Evolutionary conservation across 2,797 vertebrate genomes (phyloP), one percentile per base, ranked within the genome.

Genomic region (Podarcis siculus): DNA sequence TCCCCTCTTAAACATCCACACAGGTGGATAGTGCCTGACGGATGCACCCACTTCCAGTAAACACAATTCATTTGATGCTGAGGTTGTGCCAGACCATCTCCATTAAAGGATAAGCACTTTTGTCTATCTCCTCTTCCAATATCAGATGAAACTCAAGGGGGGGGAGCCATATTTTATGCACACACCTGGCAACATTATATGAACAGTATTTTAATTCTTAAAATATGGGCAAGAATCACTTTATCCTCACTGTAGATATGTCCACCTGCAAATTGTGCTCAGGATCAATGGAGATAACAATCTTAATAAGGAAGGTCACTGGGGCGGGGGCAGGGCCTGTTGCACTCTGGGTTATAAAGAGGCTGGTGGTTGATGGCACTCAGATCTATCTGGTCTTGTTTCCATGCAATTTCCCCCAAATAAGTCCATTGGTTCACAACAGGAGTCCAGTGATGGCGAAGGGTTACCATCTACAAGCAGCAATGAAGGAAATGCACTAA

Each of bases 331-430:
- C 15, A 39, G 4, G 49, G 25, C 61, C 1, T 76, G 72, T 58
- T 32, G 42, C 25, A 30, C n/a, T 35, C 42, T 15, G 30, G 58
- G 21, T 35, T 37, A 67, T 25, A 79, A n/a, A 25, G n/a, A 19
- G 7, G 3, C 9, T 78, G 82, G 45, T 42, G 61, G 35, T n/a
- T 17, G 30, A 71, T 32, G 75, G 45, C 19, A 71, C 45, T 79
- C 45, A 58, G 67, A 21, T 80, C 27, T 79, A n/a, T 90, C 75
- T 89, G 55, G 78, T 91, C 3, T 58, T 83, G 80, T 21, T 92
- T 73, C 75, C 55, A 0, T 89, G 61, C 87, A 96, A 95, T 1
- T 9, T 17, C n/a, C 79, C 0, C 0, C 85, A 75, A 49, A 32
- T 1, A 79, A 86, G 17, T 13, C 39, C 77, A 35, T 30, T 2